phyloP scores from a whole-genome alignment of 2,113 vertebrate species.

The Scophthalmus maximus region DNA sequence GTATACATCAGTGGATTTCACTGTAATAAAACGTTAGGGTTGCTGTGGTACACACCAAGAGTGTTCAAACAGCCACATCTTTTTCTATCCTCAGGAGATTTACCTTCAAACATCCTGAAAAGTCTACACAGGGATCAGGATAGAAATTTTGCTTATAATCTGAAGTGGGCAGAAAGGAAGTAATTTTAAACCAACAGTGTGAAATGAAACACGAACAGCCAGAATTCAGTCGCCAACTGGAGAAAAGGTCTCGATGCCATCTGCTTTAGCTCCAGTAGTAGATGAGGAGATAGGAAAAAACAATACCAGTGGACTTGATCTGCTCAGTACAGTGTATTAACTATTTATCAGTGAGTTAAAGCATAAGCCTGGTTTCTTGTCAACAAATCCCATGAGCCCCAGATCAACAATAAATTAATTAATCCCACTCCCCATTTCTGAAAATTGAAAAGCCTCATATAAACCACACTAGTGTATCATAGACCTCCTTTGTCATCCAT shows the following conservation, averaged over 20 bases:
- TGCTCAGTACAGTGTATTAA: no score
- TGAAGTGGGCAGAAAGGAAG: constrained; percentile 12
- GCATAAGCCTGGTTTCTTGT: no score
- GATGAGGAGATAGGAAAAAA: no score
- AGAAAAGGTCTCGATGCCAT: background rate
- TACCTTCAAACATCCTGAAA: constrained; percentile 21
- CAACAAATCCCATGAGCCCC: background rate
- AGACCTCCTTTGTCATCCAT: no score
- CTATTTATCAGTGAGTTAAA: background rate
- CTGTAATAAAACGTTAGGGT: constrained; percentile 54
- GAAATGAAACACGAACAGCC: background rate
- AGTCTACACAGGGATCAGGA: background rate
- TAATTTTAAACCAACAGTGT: constrained; percentile 1
- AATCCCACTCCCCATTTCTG: no score
- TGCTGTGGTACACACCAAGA: constrained; percentile 18
- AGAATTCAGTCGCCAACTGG: background rate
- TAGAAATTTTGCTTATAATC: background rate
- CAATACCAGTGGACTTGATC: no score
- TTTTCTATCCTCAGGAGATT: constrained; percentile 26
- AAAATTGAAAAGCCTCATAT: no score
- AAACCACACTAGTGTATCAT: no score
- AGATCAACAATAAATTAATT: no score
- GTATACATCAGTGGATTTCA: constrained; percentile 30
- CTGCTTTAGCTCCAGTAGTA: no score
- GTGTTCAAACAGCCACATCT: constrained; percentile 19